Conservation (phyloP, 2,888 invertebrate species). For the Hypena proboscidalis region DNA sequence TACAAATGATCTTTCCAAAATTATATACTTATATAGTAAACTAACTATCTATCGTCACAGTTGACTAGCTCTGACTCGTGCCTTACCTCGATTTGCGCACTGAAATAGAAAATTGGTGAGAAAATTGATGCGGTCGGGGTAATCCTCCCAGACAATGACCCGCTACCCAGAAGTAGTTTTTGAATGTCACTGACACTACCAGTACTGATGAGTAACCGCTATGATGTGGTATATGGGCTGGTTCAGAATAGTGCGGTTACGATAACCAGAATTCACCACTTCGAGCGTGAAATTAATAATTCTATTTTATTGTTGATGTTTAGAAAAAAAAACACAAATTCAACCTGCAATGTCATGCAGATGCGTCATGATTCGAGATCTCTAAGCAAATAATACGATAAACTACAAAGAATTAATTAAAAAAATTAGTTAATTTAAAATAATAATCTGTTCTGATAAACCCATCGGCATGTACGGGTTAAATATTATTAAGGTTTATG, state of each 20-base stretch:
- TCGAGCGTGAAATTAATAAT: conserved; percentile 50
- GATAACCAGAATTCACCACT: conserved; percentile 38
- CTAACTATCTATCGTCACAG: conserved; percentile 37
- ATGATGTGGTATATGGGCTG: conserved; percentile 21
- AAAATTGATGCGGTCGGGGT: conserved; percentile 74
- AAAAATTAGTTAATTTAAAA: not conserved
- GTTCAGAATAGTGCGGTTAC: conserved; percentile 39
- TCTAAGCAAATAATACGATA: too few species aligned
- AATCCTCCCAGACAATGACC: conserved; percentile 58
- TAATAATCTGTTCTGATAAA: conserved; percentile 34
- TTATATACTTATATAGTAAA: conserved; percentile 19
- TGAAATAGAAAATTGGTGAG: conserved; percentile 79
- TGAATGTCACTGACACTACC: conserved; percentile 63
- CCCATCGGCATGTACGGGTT: conserved; percentile 36
- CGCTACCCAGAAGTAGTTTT: conserved; percentile 53
- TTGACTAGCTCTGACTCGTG: conserved; percentile 69
- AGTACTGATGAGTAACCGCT: conserved; percentile 32
- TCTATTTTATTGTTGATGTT: conserved; percentile 2
- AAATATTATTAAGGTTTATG: conserved; percentile 52
- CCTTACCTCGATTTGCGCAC: conserved; percentile 70
- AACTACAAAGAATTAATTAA: too few species aligned
- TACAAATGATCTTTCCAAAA: conserved; percentile 1
- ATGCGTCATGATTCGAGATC: too few species aligned
- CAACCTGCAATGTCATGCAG: too few species aligned
- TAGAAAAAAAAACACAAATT: too few species aligned